Evolutionary conservation across 2,888 invertebrate genomes (phyloP), one percentile per base, ranked within the genome.

Genomic region (Erebia aethiops): DNA sequence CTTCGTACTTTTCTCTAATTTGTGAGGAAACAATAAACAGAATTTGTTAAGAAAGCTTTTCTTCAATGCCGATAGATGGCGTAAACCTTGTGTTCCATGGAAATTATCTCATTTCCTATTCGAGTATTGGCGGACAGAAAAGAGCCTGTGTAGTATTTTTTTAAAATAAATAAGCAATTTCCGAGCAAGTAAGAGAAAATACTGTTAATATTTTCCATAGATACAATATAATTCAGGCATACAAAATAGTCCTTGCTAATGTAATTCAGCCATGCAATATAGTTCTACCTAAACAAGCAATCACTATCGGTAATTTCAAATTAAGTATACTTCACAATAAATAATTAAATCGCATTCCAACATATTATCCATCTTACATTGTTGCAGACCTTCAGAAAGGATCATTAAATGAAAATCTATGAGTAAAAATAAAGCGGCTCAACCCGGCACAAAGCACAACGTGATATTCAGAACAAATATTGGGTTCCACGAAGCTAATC

Each of bases 371-470:
- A 16, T 54, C 43, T 46, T 46, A 70, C 66, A 66, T 66, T 61
- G 60, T 61, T 70, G 64, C 58, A 70, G 70, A 70, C 65, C 65
- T 70, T 70, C 70, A 52, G 54, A 43, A 64, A 54, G 14, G 68
- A 68, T 68, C 58, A 68, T 67, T 71, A 68, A 58, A 51, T 21
- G 69, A 67, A 67, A 66, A 66, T 66, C 66, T 43, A 18, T 35
- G 65, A 71, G 54, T 54, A 16, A 8, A 10, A 54, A 18, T 52
- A 52, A 1, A 54, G 16, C 2, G 54, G 54, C 16, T 18, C 18
- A 54, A 54, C 54, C 54, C 16, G 18, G 10, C 54, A 16, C 9
- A 3, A 16, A 1, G 16, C 16, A n/a, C 2, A 16, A 1, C 52
- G 9, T 9, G 16, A 7, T 35, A 35, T 35, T 35, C 35, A 5